Conservation (phyloP, 2,113 vertebrate species). For the Corapipo altera region DNA sequence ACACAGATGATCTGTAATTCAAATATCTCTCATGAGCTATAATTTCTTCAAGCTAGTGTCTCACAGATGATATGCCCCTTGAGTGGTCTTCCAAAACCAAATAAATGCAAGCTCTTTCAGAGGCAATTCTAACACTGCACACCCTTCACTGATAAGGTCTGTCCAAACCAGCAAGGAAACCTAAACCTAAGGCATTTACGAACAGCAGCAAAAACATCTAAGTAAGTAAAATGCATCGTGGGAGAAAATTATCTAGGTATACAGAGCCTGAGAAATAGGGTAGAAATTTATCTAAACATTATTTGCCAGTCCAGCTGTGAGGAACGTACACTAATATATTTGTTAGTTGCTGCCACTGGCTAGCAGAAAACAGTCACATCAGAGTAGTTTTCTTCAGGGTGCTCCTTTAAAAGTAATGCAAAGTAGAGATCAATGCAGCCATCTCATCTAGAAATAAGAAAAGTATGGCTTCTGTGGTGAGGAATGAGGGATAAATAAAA, state of each 20-base stretch:
- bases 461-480: neutral
- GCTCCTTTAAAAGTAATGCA: conserved; percentile 16
- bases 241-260: neutral
- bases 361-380: neutral
- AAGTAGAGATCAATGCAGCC: neutral
- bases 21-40: neutral
- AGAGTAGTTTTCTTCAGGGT: neutral
- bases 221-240: neutral
- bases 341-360: neutral
- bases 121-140: neutral
- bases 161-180: neutral
- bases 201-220: neutral
- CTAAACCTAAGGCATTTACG: neutral
- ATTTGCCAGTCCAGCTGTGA: neutral
- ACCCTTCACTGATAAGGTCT: neutral
- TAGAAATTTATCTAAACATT: neutral
- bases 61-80: neutral
- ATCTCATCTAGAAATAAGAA: neutral
- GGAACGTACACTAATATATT: neutral
- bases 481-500: neutral
- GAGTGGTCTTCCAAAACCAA: neutral
- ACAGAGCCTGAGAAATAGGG: neutral
- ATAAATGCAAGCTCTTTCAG: neutral
- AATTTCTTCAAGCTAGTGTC: neutral
- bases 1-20: neutral